phyloP scores from a whole-genome alignment of 2,113 vertebrate genomes.

The Ginglymostoma cirratum region DNA sequence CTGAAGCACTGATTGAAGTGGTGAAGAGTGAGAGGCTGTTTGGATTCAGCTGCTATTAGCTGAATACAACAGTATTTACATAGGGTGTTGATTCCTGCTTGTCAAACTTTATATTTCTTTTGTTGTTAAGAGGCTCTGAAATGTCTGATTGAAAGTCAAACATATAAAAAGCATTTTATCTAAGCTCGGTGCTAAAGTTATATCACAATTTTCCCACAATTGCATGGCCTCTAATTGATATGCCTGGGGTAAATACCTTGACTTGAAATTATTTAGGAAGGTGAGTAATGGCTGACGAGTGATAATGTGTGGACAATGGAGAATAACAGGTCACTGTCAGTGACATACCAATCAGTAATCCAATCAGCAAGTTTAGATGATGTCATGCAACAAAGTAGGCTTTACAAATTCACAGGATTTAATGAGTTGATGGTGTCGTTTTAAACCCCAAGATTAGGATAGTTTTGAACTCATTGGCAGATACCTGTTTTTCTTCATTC shows the following conservation, averaged over 20 bases:
- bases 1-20: constrained; percentile 31
- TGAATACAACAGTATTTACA: constrained; percentile 27
- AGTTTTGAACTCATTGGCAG: background rate
- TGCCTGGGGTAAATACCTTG: background rate
- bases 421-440: background rate
- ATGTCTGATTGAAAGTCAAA: constrained; percentile 5
- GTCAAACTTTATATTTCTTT: constrained; percentile 17
- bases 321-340: background rate
- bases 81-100: constrained; percentile 27
- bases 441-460: background rate
- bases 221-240: background rate
- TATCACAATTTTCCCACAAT: background rate
- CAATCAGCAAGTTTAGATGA: background rate
- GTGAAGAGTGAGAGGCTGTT: constrained; percentile 34
- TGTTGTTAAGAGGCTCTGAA: background rate
- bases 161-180: background rate
- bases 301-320: background rate
- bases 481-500: background rate
- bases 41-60: constrained; percentile 14
- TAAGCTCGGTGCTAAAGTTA: background rate
- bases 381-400: background rate
- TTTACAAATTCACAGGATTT: background rate
- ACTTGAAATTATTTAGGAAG: constrained; percentile 1
- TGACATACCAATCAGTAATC: background rate
- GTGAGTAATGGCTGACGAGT: background rate